Evolutionary conservation across 2,797 vertebrate genomes (phyloP), one percentile per base, ranked within the genome.

Genomic region (Anabas testudineus): DNA sequence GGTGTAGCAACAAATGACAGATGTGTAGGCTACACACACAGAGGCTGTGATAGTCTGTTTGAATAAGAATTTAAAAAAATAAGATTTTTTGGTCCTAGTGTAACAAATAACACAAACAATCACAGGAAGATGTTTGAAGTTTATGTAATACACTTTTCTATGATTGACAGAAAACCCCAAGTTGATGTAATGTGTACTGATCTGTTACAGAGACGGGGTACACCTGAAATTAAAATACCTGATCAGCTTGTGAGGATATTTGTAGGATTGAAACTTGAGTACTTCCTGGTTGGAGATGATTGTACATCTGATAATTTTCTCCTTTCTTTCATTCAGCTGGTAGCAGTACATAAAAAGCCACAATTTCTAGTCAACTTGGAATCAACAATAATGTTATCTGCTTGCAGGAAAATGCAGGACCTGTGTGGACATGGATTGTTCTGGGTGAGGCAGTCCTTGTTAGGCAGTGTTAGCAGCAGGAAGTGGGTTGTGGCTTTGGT

Each of bases 381-480:
- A 49, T 58, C 14, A 28, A 28, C 77, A 36, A 16, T 36, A 53
- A 58, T 68, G 47, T 49, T 34, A 46, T 47, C 18, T 57, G n/a
- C 36, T 56, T 61, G 37, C 15, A 61, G 26, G 43, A 52, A 65
- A 75, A 45, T 49, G 37, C 36, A 18, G 15, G 47, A 60, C 12
- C 9, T 53, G 2, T 59, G 41, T 36, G n/a, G 34, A 24, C 69
- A 71, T 79, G 5, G 45, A 83, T 65, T 71, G 70, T 80, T 75
- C 45, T 63, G 74, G 34, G 77, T 62, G 43, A 71, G 62, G 58
- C 76, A 37, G 54, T 73, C 93, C 92, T 91, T 94, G 91, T 94
- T 91, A 69, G 93, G 92, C 82, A 84, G 83, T 76, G 71, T 62
- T 80, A 81, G 82, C 78, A 90, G 83, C 91, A 94, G 94, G 94